Evolutionary conservation across 1,140 invertebrate species (phyloP).

Genomic region (Lasaia peninsularis): DNA sequence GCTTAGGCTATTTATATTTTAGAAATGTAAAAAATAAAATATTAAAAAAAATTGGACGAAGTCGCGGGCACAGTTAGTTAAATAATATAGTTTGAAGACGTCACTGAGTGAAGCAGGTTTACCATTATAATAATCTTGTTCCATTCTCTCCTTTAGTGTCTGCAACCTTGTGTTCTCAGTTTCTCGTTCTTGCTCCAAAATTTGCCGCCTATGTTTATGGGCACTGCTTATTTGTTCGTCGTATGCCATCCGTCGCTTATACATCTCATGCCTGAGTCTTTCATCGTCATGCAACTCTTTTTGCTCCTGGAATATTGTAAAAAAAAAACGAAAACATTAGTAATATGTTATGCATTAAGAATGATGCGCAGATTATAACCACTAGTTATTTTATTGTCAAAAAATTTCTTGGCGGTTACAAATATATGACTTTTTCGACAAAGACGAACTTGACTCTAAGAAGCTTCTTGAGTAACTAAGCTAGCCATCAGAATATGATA

Average conservation of each 20-base stretch:
- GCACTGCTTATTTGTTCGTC: slow-evolving; percentile 62
- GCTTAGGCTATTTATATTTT: too few relatives aligned
- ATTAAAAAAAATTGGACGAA: too few relatives aligned
- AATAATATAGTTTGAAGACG: too few relatives aligned
- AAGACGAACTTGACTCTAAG: too few relatives aligned
- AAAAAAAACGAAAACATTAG: slow-evolving; percentile 3
- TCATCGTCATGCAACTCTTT: slow-evolving; percentile 36
- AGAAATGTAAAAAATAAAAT: too few relatives aligned
- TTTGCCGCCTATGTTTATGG: slow-evolving; percentile 43
- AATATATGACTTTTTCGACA: too few relatives aligned
- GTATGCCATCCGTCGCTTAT: slow-evolving; percentile 47
- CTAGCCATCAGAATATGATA: too few relatives aligned
- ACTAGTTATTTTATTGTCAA: too few relatives aligned
- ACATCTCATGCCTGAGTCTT: slow-evolving; percentile 45
- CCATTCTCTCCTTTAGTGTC: slow-evolving; percentile 57
- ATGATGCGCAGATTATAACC: too few relatives aligned
- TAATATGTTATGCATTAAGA: not conserved
- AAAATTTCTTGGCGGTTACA: too few relatives aligned
- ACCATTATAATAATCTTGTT: slow-evolving; percentile 62
- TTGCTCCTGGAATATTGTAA: slow-evolving; percentile 41
- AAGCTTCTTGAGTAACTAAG: too few relatives aligned
- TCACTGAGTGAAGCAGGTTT: not conserved
- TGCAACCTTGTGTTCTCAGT: slow-evolving; percentile 55
- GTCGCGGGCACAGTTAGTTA: too few relatives aligned
- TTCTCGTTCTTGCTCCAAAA: slow-evolving; percentile 46